phyloP scores from a whole-genome alignment of 2,888 invertebrate species.

The Chrysotoxum bicinctum region DNA sequence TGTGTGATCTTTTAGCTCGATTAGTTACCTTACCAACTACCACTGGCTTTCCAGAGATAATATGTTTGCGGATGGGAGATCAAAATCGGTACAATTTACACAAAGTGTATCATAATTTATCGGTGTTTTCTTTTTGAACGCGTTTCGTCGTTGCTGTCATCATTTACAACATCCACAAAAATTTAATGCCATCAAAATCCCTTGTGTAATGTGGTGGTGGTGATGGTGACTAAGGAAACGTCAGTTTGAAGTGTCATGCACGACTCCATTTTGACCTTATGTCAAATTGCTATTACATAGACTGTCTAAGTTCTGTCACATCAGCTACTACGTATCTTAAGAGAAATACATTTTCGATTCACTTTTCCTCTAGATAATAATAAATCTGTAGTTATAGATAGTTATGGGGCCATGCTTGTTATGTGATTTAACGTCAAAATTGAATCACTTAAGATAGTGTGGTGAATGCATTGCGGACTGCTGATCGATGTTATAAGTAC shows the following conservation, averaged over 20 bases:
- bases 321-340: background rate
- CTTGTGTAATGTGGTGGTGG: background rate
- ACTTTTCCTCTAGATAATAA: constrained; percentile 13
- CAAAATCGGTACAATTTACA: constrained; percentile 62
- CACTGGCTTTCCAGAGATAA: constrained; percentile 15
- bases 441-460: constrained; percentile 41
- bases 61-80: constrained; percentile 55
- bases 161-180: constrained; percentile 9
- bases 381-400: background rate
- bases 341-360: constrained; percentile 30
- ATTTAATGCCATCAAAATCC: background rate
- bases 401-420: constrained; percentile 6
- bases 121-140: constrained; percentile 35
- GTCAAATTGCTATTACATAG: constrained; percentile 39
- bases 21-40: constrained; percentile 26
- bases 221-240: constrained; percentile 28
- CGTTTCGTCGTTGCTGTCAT: constrained; percentile 44
- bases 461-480: background rate
- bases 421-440: constrained; percentile 42
- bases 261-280: constrained; percentile 32
- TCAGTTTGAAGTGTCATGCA: constrained; percentile 20
- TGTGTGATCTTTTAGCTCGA: constrained; percentile 53
- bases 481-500: constrained; percentile 30
- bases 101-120: constrained; percentile 61
- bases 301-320: constrained; percentile 10